A percentile compares a stretch with the other conserved stretches of the same genome.
Conservation (phyloP, 1,140 invertebrate species). For the Rhysida immarginata region DNA sequence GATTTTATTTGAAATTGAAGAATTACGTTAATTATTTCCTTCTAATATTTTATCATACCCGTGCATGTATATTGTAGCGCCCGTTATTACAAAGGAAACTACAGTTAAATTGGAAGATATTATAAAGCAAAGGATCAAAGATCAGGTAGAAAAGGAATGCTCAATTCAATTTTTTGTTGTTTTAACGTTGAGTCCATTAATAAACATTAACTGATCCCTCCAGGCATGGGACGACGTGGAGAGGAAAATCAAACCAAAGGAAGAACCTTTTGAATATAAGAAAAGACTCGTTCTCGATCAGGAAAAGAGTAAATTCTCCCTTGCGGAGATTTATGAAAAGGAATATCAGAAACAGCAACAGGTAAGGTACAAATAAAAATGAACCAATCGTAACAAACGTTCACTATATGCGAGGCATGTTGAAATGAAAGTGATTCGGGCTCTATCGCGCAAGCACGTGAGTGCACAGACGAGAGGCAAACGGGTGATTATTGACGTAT, state of each 20-base stretch:
- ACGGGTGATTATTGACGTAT: no score
- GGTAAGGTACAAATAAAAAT: no score
- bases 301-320: conserved; percentile 86
- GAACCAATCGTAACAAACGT: no score
- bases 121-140: conserved; percentile 79
- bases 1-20: no score
- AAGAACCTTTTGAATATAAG: conserved; percentile 71
- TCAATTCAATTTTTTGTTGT: not conserved
- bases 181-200: not conserved
- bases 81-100: conserved; percentile 78
- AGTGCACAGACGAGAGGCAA: no score
- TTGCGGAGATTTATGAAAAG: conserved; percentile 89
- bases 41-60: no score
- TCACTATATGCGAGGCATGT: no score
- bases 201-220: not conserved
- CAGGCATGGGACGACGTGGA: conserved; percentile 85
- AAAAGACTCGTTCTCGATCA: conserved; percentile 81
- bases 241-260: conserved; percentile 69
- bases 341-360: conserved; percentile 74
- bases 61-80: conserved; percentile 40
- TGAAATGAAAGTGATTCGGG: no score
- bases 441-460: no score
- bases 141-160: conserved; percentile 38
- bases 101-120: conserved; percentile 77
- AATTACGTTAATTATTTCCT: no score